Percentiles rank a stretch among this genome's conserved stretches.
Evolutionary conservation across 2,888 invertebrate genomes (phyloP).

Genomic region (Anthophora plumipes): DNA sequence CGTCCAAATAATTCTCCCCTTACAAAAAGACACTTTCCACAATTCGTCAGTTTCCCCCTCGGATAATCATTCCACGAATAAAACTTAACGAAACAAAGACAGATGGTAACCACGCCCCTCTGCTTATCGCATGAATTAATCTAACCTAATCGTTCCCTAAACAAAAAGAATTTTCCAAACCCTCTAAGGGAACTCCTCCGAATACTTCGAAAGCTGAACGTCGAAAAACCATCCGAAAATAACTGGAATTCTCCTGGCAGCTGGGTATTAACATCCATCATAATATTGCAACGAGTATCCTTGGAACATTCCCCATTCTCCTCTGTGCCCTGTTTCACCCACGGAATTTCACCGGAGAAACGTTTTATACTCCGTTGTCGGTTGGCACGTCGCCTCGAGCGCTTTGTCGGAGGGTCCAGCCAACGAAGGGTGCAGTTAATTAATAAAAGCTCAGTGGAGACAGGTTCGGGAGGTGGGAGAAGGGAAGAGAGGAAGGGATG

Average conservation of each 20-base stretch:
- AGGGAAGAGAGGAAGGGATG: too few relatives aligned
- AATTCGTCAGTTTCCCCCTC: too few relatives aligned
- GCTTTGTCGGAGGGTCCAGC: conserved; percentile 57
- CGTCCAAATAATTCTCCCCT: too few relatives aligned
- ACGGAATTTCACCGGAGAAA: conserved; percentile 70
- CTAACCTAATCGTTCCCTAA: not conserved
- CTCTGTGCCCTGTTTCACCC: conserved; percentile 7
- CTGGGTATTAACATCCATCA: conserved; percentile 32
- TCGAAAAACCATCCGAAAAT: conserved; percentile 3
- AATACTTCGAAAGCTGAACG: not conserved
- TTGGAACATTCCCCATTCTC: not conserved
- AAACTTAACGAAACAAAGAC: too few relatives aligned
- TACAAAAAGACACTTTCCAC: too few relatives aligned
- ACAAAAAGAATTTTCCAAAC: too few relatives aligned
- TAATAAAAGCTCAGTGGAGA: conserved; percentile 73
- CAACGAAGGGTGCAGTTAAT: conserved; percentile 74
- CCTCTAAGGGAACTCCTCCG: not conserved
- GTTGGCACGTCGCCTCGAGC: conserved; percentile 70
- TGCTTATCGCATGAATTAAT: not conserved
- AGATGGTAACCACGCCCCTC: too few relatives aligned
- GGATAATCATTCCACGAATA: too few relatives aligned
- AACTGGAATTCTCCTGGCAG: conserved; percentile 3
- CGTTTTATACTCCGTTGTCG: conserved; percentile 66
- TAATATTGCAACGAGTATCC: conserved; percentile 14
- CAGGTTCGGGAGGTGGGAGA: not conserved